These are phyloP conservation scores for Meta bourneti DNA, from an alignment of 2,888 invertebrate genomes.

Conservation along the genomic window DNA sequence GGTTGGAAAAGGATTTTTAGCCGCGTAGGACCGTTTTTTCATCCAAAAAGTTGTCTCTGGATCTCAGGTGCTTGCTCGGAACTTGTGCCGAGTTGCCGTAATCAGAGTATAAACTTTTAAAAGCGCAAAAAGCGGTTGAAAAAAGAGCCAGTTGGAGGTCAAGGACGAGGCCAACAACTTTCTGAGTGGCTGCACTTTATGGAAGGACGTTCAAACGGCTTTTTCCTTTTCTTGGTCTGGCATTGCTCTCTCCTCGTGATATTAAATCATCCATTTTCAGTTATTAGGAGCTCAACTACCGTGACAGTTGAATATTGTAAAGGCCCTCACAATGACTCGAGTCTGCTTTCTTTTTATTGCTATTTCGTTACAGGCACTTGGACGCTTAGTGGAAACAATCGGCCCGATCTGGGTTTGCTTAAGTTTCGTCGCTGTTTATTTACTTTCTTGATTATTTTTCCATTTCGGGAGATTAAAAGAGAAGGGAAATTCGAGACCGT, in stretches of 20 bases:
- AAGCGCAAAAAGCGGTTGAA: slow-evolving; percentile 34
- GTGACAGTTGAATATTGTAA: background rate
- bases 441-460: background rate
- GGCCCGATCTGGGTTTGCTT: background rate
- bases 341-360: background rate
- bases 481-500: background rate
- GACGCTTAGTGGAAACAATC: background rate
- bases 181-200: slow-evolving; percentile 61
- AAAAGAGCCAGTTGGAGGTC: slow-evolving; percentile 31
- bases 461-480: background rate
- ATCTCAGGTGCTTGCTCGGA: background rate
- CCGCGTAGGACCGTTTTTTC: no score
- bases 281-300: background rate
- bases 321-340: background rate
- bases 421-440: background rate
- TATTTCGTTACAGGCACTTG: background rate
- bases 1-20: no score
- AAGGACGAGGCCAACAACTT: slow-evolving; percentile 41
- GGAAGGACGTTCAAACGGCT: slow-evolving; percentile 57
- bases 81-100: background rate
- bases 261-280: slow-evolving; percentile 1
- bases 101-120: slow-evolving; percentile 42
- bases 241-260: background rate
- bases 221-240: slow-evolving; percentile 1
- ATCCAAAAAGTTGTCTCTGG: background rate